Base-by-base conservation (phyloP, 2,113 vertebrate species). In the Sapajus apella region DNA sequence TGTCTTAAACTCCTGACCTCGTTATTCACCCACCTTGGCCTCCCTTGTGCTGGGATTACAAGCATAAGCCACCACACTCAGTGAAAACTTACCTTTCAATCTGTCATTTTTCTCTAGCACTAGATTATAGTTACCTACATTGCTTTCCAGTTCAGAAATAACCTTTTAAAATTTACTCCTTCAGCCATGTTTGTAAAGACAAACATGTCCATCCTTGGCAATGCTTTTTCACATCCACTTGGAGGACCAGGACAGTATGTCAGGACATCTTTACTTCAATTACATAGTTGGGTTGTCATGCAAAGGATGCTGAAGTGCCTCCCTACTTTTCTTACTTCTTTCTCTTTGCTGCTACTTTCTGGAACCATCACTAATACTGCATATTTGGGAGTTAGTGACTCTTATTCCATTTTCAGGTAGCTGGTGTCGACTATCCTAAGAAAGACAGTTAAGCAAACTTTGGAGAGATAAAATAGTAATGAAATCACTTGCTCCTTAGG, bases 81-180 rank as follows among this genome's bases (percentile, higher is more conserved):
- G 61, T 27, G 61, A 64, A 64, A 30, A 64, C 13, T 64, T 5
- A 92, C 40, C 18, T 55, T 70, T 90, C 47, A 18, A 18, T 56
- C 35, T 95, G 47, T 79, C n/a, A 13, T 83, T 79, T 83, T 79
- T 83, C 52, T 87, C 70, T 77, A 43, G 32, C 58, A 47, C 76
- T 16, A 84, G 45, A 61, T 13, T 17, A 9, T 14, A 79, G 18
- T 30, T 32, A 8, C 52, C 77, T 92, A 17, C 6, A 89, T 94
- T 76, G 91, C 45, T 40, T 85, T 83, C 55, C 72, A 70, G 83
- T 75, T 94, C 55, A 47, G 40, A 97, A 66, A 87, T 37, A 81
- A 81, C 30, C 21, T 81, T 94, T 23, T 75, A 45, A 85, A 88
- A 76, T 43, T 10, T 61, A 79, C 35, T 90, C 35, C 73, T 61